phyloP scores from a whole-genome alignment of 2,113 vertebrate species.

The Phylloscopus whistleri region DNA sequence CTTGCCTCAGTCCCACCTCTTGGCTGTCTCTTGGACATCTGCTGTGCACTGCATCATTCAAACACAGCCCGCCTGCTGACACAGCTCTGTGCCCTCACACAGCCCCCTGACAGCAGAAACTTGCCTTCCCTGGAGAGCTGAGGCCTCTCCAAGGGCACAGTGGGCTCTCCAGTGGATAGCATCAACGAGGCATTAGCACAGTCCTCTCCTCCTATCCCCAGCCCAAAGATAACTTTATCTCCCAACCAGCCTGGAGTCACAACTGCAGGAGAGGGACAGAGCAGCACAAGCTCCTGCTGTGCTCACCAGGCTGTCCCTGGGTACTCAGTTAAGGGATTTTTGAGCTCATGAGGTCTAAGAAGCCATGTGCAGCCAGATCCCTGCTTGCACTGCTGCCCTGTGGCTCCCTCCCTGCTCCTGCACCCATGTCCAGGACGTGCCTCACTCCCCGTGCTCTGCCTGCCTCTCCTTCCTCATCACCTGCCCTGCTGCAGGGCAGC shows the following conservation, averaged over 20 bases:
- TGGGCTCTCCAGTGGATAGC: background rate
- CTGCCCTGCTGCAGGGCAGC: rapidly evolving
- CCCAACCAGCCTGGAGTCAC: background rate
- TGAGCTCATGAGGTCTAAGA: background rate
- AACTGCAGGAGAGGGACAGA: background rate
- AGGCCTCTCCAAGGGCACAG: background rate
- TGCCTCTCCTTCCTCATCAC: background rate
- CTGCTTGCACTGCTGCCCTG: background rate
- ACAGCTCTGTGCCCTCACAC: background rate
- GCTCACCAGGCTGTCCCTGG: background rate
- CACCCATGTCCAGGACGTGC: rapidly evolving
- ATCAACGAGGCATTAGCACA: background rate
- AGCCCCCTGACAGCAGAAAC: background rate
- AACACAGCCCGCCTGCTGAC: background rate
- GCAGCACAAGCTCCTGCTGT: background rate
- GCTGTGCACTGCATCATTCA: background rate
- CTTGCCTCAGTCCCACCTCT: conserved; percentile 24
- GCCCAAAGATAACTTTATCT: background rate
- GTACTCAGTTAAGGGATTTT: background rate
- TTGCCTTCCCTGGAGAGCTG: background rate
- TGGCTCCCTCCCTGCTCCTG: background rate
- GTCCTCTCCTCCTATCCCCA: background rate
- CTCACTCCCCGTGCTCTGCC: background rate
- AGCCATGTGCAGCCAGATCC: background rate
- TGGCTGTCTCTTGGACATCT: conserved; percentile 34